Evolutionary conservation across 1,140 invertebrate species (phyloP), one percentile per base, ranked within the genome.

Genomic region (Bombyx mandarina): DNA sequence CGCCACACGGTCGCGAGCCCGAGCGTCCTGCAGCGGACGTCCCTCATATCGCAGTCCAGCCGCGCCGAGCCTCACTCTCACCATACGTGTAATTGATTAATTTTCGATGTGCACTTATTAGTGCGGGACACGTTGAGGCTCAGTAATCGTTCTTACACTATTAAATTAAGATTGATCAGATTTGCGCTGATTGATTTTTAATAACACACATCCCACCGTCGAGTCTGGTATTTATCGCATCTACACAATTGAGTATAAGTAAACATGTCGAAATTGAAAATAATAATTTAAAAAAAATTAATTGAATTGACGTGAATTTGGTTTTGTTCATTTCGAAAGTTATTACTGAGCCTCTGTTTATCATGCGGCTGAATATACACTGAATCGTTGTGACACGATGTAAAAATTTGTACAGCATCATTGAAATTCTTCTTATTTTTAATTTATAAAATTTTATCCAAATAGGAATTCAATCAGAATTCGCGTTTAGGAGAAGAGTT

Each of bases 21-120:
- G 58, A 82, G 77, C 62, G 53, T 88, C 57, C 90, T 91, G 46
- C 90, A 92, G 47, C 86, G 92, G 43, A 90, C 91, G 54, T 94
- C 92, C 22, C 89, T 93, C 67, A 88, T 93, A 68, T 93, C 92
- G 8, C 89, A 91, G 61, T 92, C 92, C n/a, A 93, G 93, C 46
- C 88, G 91, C 65, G 92, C 91, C 45, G 91, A 91, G 63, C 90
- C 90, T 48, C 71, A 77, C 63, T 94, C 93, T 60, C 94, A 96
- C 88, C 94, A 95, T 71, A 94, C 93, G 89, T 95, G 94, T 95
- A 95, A 94, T 63, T 77, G 71, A 65, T 12, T 43, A 18, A 9
- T 1, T 43, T 9, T 43, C 26, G 44, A 45, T 35, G 8, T 52
- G 12, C 10, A 7, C 3, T 18, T 8, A 18, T 53, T 48, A 7